Conservation (phyloP, 2,113 vertebrate genomes). For the Melanocharis versteri region DNA sequence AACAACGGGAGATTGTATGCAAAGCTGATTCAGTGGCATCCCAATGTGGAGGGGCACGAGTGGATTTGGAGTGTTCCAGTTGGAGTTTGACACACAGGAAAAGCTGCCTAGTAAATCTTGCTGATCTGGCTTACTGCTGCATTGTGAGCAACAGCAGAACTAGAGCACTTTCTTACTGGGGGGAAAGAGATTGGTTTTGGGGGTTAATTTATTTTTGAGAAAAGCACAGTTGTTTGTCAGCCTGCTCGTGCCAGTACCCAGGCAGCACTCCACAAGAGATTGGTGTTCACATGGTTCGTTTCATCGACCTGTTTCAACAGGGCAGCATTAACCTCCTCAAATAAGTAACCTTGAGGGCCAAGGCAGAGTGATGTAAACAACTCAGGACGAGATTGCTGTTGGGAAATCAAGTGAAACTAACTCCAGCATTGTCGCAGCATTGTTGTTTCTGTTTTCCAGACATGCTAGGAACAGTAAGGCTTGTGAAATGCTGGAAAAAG, state of each 20-base stretch:
- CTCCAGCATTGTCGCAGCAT: background rate
- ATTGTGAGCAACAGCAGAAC: background rate
- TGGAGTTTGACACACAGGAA: background rate
- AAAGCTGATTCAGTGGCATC: background rate
- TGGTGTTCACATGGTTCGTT: background rate
- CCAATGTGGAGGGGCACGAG: accelerated
- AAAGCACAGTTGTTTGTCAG: background rate
- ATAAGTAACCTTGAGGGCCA: background rate
- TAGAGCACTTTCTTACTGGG: background rate
- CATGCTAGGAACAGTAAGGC: background rate
- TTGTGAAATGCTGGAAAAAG: background rate
- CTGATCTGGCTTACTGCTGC: background rate
- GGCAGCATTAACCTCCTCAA: background rate
- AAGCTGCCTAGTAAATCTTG: background rate
- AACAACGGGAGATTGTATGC: background rate
- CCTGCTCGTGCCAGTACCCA: background rate
- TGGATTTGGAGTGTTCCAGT: background rate
- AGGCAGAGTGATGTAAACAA: background rate
- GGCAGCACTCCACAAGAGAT: background rate
- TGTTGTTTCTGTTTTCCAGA: background rate
- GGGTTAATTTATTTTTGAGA: background rate
- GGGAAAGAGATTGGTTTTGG: background rate
- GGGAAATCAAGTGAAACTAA: constrained; percentile 6
- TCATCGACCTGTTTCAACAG: background rate
- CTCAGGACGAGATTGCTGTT: background rate